Evolutionary conservation across 2,888 invertebrate genomes (phyloP).

Genomic region (Ommatoiulus sabulosus): DNA sequence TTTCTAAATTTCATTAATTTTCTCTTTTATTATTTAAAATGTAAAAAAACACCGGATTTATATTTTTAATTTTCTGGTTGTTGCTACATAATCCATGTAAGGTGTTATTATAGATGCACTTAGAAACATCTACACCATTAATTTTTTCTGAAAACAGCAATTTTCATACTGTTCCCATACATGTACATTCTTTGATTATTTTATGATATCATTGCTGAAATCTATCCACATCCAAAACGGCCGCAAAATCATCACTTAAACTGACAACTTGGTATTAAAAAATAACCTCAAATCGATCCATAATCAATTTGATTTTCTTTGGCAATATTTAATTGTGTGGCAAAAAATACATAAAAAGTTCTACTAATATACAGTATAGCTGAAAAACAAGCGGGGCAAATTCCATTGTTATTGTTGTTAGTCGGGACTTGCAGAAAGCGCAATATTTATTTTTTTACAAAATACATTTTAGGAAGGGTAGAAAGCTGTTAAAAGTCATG

Average conservation of each 20-base stretch:
- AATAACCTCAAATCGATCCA: background rate
- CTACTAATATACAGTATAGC: background rate
- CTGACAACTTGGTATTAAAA: background rate
- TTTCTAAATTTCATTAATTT: no score
- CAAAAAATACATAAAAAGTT: slow-evolving; percentile 3
- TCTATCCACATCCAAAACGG: background rate
- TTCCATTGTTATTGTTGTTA: slow-evolving; percentile 22
- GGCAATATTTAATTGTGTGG: slow-evolving; percentile 27
- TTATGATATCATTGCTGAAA: background rate
- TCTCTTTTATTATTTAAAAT: no score
- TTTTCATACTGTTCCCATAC: no score
- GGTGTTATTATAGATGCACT: no score
- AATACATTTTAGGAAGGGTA: background rate
- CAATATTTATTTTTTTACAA: background rate
- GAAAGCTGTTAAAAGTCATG: background rate
- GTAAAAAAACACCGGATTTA: background rate
- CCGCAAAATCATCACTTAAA: background rate
- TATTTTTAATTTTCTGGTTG: no score
- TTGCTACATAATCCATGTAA: no score
- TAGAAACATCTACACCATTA: no score
- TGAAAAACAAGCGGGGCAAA: background rate
- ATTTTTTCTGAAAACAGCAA: no score
- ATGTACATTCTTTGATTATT: no score
- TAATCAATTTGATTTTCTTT: background rate
- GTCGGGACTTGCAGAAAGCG: background rate